phyloP scores from a whole-genome alignment of 2,797 vertebrate genomes.

The Darevskia mixta region DNA sequence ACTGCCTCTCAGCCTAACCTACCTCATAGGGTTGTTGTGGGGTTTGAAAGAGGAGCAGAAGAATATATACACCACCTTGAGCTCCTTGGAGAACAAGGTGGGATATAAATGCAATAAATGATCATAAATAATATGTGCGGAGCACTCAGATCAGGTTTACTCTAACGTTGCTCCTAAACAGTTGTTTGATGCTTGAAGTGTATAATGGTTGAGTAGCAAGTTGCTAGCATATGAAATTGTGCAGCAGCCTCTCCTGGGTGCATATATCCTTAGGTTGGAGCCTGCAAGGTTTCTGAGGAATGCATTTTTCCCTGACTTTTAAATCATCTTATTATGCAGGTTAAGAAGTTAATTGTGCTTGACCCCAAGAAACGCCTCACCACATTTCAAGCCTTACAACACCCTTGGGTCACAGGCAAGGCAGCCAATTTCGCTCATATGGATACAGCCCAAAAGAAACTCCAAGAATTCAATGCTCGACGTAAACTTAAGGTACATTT shows the following conservation, averaged over 20 bases:
- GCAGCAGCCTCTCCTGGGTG: neutral
- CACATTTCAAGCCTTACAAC: slow-evolving; percentile 88
- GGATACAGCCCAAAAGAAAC: slow-evolving; percentile 91
- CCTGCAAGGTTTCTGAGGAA: neutral
- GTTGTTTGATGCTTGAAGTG: neutral
- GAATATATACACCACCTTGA: neutral
- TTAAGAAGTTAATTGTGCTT: slow-evolving; percentile 89
- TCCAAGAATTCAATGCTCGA: slow-evolving; percentile 90
- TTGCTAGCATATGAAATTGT: neutral
- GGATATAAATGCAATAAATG: neutral
- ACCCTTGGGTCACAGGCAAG: slow-evolving; percentile 90
- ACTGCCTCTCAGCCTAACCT: no score
- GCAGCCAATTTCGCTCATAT: slow-evolving; percentile 90
- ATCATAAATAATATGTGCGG: neutral
- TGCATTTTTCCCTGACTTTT: neutral
- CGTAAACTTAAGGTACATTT: slow-evolving; percentile 88
- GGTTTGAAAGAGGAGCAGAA: no score
- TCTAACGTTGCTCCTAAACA: neutral
- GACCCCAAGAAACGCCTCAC: slow-evolving; percentile 89
- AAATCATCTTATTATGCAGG: slow-evolving; percentile 74
- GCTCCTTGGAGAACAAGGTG: neutral
- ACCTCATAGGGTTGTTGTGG: no score
- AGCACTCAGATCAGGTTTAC: neutral
- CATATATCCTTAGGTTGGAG: neutral
- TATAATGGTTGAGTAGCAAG: neutral